phyloP scores from a whole-genome alignment of 2,797 vertebrate genomes.

The Dendrocincla tyrannina region DNA sequence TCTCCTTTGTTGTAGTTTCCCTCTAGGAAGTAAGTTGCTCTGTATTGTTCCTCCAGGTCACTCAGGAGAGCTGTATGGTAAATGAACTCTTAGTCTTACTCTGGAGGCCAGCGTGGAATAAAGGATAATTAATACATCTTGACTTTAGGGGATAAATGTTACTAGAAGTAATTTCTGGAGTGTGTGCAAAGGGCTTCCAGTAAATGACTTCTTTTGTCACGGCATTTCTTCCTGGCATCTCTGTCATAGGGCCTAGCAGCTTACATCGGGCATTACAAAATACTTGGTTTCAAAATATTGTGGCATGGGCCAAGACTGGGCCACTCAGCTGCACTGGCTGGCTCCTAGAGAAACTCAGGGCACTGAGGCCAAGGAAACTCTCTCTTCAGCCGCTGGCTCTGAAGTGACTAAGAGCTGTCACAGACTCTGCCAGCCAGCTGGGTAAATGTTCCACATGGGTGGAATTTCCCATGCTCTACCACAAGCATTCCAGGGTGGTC shows the following conservation, averaged over 20 bases:
- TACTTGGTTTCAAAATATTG: background rate
- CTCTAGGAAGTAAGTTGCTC: background rate
- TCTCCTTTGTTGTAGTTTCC: background rate
- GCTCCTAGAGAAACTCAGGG: background rate
- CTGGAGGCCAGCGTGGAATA: background rate
- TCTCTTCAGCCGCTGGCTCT: background rate
- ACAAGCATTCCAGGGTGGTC: background rate
- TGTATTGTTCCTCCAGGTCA: background rate
- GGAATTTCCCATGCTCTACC: background rate
- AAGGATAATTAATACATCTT: background rate
- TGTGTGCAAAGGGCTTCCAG: background rate
- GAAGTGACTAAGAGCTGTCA: background rate
- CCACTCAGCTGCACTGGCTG: background rate
- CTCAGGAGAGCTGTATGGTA: background rate
- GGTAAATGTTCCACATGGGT: background rate
- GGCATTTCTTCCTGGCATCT: background rate
- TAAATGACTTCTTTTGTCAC: background rate
- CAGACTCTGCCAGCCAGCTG: background rate
- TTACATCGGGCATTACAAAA: background rate
- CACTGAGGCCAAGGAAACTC: background rate
- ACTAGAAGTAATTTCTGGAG: background rate
- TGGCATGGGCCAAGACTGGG: background rate
- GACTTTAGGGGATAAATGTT: background rate
- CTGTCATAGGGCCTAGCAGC: background rate
- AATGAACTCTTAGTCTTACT: background rate